Base-by-base conservation (phyloP, 2,888 invertebrate genomes). In the Parnassius apollo region DNA sequence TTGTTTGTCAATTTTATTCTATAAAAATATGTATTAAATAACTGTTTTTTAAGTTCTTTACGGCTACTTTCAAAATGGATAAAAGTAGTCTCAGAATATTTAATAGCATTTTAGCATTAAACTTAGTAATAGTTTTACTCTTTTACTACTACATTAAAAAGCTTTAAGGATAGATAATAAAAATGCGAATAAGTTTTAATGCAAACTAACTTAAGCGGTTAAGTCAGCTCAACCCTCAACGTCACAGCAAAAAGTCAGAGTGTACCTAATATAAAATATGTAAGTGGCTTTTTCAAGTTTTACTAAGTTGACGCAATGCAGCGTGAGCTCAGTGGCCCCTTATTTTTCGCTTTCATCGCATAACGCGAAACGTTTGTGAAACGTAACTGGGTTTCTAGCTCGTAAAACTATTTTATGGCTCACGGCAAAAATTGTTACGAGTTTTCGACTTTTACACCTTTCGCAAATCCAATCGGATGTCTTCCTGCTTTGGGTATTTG, bases 371-470 rank as follows among this genome's bases (percentile, higher is more conserved):
- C 71, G 71, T 73, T 76, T 76, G 78, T 74, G 74, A 75, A 75
- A 71, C 72, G 71, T 75, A 79, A 80, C 82, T 79, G 76, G 78
- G 77, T 79, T 81, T 74, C 69, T 68, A 64, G 74, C 73, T 80
- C 85, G 77, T 86, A 82, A 85, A 85, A 78, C 80, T 72, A 75
- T 76, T 83, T 86, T 86, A 86, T 81, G 71, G 75, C 76, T 67
- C 66, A 76, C 74, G 73, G 75, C 74, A 73, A 76, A 81, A 78
- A 82, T 81, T 69, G 76, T 75, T 72, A 77, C 77, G 76, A 77
- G 72, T 74, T 69, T 64, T 65, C 61, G 64, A 72, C 67, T 78
- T 81, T 81, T 50, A 63, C 63, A 59, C 59, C 63, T 59, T 45
- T 58, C 51, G n/a, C 49, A 55, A 62, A 63, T 46, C 54, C 55